Conservation (phyloP, 2,888 invertebrate genomes). For the Drosophila acutilabella region DNA sequence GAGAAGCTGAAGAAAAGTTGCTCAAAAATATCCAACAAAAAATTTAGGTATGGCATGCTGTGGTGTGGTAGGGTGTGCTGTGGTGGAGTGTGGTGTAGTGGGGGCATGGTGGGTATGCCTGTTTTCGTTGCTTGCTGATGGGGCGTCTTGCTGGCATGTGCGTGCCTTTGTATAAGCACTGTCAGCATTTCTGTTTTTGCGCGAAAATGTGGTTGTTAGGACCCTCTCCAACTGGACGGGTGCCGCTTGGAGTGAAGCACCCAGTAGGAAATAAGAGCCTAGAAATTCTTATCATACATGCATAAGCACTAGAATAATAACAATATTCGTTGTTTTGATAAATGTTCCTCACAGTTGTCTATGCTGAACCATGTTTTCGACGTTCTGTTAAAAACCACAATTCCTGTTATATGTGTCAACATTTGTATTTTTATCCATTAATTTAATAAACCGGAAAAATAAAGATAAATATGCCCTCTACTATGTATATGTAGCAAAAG, state of each 20-base stretch:
- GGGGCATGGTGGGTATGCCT: not conserved
- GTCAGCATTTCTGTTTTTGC: slow-evolving; percentile 54
- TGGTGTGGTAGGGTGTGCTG: slow-evolving; percentile 14
- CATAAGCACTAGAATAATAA: too few species aligned
- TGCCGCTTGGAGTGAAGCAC: not conserved
- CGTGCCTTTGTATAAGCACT: slow-evolving; percentile 51
- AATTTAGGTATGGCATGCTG: slow-evolving; percentile 62
- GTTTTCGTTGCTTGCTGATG: slow-evolving; percentile 9
- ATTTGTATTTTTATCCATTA: too few species aligned
- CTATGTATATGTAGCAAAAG: too few species aligned
- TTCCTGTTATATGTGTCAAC: too few species aligned
- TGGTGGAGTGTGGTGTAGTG: slow-evolving; percentile 12
- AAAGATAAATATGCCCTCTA: too few species aligned
- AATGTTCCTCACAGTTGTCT: too few species aligned
- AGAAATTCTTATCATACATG: not conserved
- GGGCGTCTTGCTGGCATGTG: slow-evolving; percentile 43
- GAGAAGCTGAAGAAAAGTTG: slow-evolving; percentile 71
- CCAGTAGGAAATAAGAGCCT: not conserved
- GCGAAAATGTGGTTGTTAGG: slow-evolving; percentile 68
- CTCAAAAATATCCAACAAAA: slow-evolving; percentile 69
- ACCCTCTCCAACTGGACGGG: slow-evolving; percentile 19
- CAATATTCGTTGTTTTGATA: not conserved
- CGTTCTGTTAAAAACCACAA: too few species aligned
- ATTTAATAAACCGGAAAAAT: too few species aligned
- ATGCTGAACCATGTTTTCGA: too few species aligned